A percentile compares a stretch with the other conserved stretches of the same genome.
Evolutionary conservation across 2,797 vertebrate genomes (phyloP).

Genomic region (Falco biarmicus): DNA sequence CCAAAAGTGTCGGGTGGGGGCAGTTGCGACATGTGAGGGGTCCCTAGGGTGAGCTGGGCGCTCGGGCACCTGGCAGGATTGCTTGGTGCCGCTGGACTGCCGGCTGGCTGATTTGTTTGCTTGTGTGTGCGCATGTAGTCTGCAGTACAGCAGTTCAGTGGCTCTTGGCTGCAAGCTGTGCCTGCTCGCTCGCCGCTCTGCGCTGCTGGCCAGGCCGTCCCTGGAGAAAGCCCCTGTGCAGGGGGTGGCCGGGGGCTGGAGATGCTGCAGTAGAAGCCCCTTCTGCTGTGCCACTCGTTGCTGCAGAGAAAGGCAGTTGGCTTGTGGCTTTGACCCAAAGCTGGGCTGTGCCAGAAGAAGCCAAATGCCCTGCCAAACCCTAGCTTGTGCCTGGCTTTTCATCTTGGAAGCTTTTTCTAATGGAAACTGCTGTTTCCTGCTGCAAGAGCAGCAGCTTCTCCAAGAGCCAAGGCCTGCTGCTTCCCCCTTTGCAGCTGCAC

Average conservation of each 20-base stretch:
- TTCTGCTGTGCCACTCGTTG: neutral
- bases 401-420: neutral
- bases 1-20: rapidly evolving
- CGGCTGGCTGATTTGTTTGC: neutral
- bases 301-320: neutral
- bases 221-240: rapidly evolving
- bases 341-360: neutral
- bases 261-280: neutral
- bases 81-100: neutral
- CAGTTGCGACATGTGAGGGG: neutral
- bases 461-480: neutral
- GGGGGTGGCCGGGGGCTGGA: neutral
- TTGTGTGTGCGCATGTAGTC: neutral
- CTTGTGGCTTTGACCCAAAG: neutral
- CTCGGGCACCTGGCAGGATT: neutral
- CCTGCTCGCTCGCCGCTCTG: neutral
- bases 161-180: neutral
- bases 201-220: neutral
- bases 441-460: neutral
- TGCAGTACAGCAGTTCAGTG: neutral
- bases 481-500: neutral
- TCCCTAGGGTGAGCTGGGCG: neutral
- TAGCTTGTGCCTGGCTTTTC: constrained; percentile 48
- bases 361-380: constrained; percentile 7
- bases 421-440: neutral